phyloP scores from a whole-genome alignment of 2,113 vertebrate genomes.

The Paratilapia polleni region DNA sequence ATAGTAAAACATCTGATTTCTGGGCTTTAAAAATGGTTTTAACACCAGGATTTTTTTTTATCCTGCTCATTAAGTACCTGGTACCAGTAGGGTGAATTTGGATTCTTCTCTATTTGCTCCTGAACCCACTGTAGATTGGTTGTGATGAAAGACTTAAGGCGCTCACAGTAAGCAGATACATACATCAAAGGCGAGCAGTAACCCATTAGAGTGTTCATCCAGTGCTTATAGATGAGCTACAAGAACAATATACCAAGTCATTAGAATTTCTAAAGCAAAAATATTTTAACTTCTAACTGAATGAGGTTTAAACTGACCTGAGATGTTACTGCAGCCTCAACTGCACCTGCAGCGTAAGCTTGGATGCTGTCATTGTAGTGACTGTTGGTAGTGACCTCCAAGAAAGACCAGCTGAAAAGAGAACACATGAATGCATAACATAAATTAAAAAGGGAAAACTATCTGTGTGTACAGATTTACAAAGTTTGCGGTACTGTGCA shows the following conservation, averaged over 20 bases:
- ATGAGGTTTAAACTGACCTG: slow-evolving; percentile 76
- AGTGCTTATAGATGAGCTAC: slow-evolving; percentile 95
- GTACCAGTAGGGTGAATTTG: slow-evolving; percentile 86
- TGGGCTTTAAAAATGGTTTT: neutral
- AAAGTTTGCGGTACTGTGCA: neutral
- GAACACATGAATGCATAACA: neutral
- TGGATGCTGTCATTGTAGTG: slow-evolving; percentile 89
- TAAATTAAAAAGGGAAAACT: neutral
- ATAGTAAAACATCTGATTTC: neutral
- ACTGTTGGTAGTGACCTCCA: slow-evolving; percentile 85
- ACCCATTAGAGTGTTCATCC: slow-evolving; percentile 93
- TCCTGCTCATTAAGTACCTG: slow-evolving; percentile 83
- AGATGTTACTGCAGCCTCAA: slow-evolving; percentile 86
- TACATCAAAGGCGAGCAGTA: slow-evolving; percentile 90
- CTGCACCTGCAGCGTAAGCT: slow-evolving; percentile 90
- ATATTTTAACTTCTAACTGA: neutral
- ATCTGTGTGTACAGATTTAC: too few species aligned
- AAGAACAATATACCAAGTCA: neutral
- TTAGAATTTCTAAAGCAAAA: neutral
- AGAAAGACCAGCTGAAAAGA: slow-evolving; percentile 87
- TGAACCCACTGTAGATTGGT: slow-evolving; percentile 90
- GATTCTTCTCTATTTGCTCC: slow-evolving; percentile 77
- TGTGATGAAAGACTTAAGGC: slow-evolving; percentile 86
- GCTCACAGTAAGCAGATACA: slow-evolving; percentile 85
- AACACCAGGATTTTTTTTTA: neutral